phyloP scores from a whole-genome alignment of 1,140 invertebrate species.

The Akabosia matsudoensis region DNA sequence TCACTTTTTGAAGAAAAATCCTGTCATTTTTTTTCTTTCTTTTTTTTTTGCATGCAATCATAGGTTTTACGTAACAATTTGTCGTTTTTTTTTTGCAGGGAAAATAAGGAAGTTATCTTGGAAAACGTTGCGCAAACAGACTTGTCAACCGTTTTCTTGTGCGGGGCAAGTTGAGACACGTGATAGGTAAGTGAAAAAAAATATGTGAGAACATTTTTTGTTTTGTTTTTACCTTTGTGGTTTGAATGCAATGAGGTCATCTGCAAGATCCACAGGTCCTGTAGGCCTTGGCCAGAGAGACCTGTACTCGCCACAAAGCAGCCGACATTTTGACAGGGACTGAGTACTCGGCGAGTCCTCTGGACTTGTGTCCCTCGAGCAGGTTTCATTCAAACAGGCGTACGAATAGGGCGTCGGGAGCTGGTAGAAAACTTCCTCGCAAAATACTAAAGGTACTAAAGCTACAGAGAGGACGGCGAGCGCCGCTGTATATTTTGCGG shows the following conservation, averaged over 20 bases:
- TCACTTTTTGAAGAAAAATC: background rate
- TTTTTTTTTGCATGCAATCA: background rate
- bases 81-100: no score
- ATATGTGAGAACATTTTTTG: no score
- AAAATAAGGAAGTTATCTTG: no score
- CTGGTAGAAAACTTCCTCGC: slow-evolving; percentile 46
- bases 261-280: slow-evolving; percentile 45
- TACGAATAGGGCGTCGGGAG: slow-evolving; percentile 46
- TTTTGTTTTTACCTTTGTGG: slow-evolving; percentile 46
- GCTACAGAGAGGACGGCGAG: slow-evolving; percentile 22
- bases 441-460: slow-evolving; percentile 20
- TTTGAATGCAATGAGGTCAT: slow-evolving; percentile 47
- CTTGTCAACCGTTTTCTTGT: no score
- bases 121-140: no score
- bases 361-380: slow-evolving; percentile 46
- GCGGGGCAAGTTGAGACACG: no score
- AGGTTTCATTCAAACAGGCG: slow-evolving; percentile 46
- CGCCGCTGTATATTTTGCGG: slow-evolving; percentile 12
- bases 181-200: no score
- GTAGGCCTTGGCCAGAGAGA: slow-evolving; percentile 70
- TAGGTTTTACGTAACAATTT: no score
- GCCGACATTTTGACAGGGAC: slow-evolving; percentile 56
- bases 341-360: slow-evolving; percentile 46
- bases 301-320: slow-evolving; percentile 64
- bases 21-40: background rate